Evolutionary conservation across 1,140 invertebrate species (phyloP).

Genomic region (Cotesia vestalis): DNA sequence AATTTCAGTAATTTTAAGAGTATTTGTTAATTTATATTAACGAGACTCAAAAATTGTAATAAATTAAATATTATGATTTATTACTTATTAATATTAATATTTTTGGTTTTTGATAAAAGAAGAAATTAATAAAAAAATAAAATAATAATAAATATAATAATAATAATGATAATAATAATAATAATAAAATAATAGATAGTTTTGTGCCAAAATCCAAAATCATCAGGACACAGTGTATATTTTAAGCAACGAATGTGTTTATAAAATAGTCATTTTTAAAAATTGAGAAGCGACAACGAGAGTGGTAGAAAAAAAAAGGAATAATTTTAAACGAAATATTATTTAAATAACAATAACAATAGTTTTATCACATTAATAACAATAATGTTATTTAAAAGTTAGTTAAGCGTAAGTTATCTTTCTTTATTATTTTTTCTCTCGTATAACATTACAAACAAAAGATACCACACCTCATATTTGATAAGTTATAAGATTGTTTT

Average conservation of each 20-base stretch:
- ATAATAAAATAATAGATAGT: constrained; percentile 47
- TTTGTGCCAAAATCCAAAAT: constrained; percentile 59
- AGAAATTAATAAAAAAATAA: no score
- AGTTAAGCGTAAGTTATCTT: no score
- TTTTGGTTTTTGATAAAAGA: constrained; percentile 53
- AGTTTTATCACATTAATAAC: no score
- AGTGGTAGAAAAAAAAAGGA: neutral
- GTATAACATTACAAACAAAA: no score
- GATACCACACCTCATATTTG: no score
- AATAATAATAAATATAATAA: no score
- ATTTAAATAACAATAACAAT: no score
- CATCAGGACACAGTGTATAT: constrained; percentile 23
- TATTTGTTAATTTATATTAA: constrained; percentile 65
- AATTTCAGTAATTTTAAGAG: constrained; percentile 66
- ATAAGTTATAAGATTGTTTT: no score
- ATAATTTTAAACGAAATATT: neutral
- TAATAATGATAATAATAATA: neutral
- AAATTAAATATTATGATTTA: constrained; percentile 60
- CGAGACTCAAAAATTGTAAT: neutral
- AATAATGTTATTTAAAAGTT: no score
- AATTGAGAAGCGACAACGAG: neutral
- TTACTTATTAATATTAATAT: constrained; percentile 60
- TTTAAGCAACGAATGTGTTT: constrained; percentile 26
- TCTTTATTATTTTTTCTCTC: no score
- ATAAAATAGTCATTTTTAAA: constrained; percentile 1